Conservation (phyloP, 2,888 invertebrate genomes). For the Zygothrica quintamaculata region DNA sequence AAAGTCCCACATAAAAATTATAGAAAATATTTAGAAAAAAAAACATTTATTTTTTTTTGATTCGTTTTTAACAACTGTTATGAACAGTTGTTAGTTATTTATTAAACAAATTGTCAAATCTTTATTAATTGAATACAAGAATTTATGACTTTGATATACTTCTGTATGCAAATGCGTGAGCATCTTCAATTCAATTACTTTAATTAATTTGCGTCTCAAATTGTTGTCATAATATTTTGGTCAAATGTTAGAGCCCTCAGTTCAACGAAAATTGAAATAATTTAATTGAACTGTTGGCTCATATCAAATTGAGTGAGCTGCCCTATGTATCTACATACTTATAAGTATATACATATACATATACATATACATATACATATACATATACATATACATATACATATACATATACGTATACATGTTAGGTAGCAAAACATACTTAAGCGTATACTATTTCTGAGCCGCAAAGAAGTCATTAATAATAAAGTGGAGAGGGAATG, state of each 20-base stretch:
- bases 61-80: too few relatives aligned
- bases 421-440: too few relatives aligned
- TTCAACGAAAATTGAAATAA: slow-evolving; percentile 31
- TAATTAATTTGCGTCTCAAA: slow-evolving; percentile 32
- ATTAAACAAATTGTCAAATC: too few relatives aligned
- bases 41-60: too few relatives aligned
- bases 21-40: too few relatives aligned
- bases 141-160: too few relatives aligned
- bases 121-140: too few relatives aligned
- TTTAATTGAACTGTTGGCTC: slow-evolving; percentile 19
- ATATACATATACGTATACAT: background rate
- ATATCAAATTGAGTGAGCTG: slow-evolving; percentile 16
- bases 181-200: slow-evolving; percentile 17
- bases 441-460: background rate
- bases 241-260: slow-evolving; percentile 21
- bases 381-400: too few relatives aligned
- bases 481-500: slow-evolving; percentile 17
- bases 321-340: background rate
- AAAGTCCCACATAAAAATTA: too few relatives aligned
- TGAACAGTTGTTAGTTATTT: too few relatives aligned
- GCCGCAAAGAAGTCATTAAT: slow-evolving; percentile 38
- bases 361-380: slow-evolving; percentile 3
- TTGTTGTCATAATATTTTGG: slow-evolving; percentile 14
- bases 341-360: slow-evolving; percentile 3
- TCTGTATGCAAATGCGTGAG: background rate